Evolutionary conservation across 2,797 vertebrate species (phyloP).

Genomic region (Protosalanx chinensis): DNA sequence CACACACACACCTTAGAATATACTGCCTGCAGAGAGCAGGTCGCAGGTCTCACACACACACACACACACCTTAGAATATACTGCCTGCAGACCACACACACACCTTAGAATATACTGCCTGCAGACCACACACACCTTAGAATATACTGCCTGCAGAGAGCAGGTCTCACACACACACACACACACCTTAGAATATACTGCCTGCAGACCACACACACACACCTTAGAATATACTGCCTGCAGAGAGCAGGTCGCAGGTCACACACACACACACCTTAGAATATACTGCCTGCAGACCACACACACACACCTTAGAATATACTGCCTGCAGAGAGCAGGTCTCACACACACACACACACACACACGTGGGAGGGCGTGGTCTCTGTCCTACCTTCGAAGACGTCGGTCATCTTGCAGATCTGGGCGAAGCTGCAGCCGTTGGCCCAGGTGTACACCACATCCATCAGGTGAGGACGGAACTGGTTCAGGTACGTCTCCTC

Average conservation of each 20-base stretch:
- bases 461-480: constrained; percentile 96
- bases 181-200: not conserved
- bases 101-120: not conserved
- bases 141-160: not conserved
- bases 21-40: no score
- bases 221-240: no score
- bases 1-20: not conserved
- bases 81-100: not conserved
- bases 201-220: no score
- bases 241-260: no score
- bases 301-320: no score
- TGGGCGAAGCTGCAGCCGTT: constrained; percentile 93
- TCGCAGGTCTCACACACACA: not conserved
- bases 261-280: no score
- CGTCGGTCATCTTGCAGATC: constrained; percentile 99
- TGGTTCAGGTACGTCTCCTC: constrained; percentile 91
- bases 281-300: no score
- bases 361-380: not conserved
- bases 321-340: no score
- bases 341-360: not conserved
- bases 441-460: constrained; percentile 95
- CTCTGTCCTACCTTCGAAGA: constrained; percentile 88
- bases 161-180: not conserved
- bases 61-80: not conserved
- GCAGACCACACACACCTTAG: not conserved